Conservation (phyloP, 2,888 invertebrate genomes). For the Pollenia griseotomentosa region DNA sequence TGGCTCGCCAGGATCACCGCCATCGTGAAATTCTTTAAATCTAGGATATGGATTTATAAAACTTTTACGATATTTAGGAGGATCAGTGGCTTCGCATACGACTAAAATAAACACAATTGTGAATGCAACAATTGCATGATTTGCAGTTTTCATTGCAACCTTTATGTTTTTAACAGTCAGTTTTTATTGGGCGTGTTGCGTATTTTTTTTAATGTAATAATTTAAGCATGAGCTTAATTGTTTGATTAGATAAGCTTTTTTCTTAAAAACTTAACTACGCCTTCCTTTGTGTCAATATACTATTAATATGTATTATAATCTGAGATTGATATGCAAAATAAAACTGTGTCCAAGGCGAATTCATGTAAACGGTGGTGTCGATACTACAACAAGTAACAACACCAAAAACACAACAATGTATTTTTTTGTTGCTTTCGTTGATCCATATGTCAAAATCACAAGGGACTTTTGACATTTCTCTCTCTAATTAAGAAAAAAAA, state of each 20-base stretch:
- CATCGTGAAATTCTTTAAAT: conserved; percentile 78
- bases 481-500: no score
- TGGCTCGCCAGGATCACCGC: conserved; percentile 85
- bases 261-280: background rate
- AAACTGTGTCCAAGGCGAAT: background rate
- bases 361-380: no score
- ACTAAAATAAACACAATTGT: conserved; percentile 17
- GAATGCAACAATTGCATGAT: conserved; percentile 70
- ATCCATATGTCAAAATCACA: no score
- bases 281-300: background rate
- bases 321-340: background rate
- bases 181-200: no score
- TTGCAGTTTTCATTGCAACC: conserved; percentile 76
- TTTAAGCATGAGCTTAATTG: no score
- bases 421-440: no score
- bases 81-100: conserved; percentile 20
- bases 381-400: no score
- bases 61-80: conserved; percentile 76
- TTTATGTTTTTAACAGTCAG: background rate
- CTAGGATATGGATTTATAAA: conserved; percentile 84
- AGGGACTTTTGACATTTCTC: no score
- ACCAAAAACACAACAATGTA: no score
- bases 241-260: conserved; percentile 18
- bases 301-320: background rate
- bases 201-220: no score